These are phyloP conservation scores for Myocastor coypus DNA, from an alignment of 2,113 vertebrate species.

Conservation along the genomic window DNA sequence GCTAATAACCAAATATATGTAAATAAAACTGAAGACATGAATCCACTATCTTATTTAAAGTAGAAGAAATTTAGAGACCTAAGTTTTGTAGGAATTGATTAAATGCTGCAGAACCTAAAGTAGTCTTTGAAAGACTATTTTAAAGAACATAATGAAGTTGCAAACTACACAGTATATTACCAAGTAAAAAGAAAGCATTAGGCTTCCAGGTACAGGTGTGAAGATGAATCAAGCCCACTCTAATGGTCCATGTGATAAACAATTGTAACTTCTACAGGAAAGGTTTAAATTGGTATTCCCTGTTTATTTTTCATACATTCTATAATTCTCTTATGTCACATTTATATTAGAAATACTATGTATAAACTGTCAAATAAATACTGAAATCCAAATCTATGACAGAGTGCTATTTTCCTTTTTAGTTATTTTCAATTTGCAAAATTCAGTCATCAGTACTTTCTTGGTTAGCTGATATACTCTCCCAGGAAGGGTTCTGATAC, in stretches of 20 bases:
- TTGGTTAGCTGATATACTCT: not conserved
- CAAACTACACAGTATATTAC: not conserved
- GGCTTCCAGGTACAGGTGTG: not conserved
- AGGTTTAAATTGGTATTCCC: not conserved
- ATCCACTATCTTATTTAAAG: not conserved
- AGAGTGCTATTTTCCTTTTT: not conserved
- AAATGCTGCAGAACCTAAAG: not conserved
- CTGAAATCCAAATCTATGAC: not conserved
- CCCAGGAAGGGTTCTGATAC: not conserved
- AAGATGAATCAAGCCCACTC: not conserved
- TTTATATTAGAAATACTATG: not conserved
- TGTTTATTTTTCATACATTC: not conserved
- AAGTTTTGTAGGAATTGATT: slow-evolving; percentile 20
- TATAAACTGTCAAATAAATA: not conserved
- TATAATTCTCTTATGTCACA: not conserved
- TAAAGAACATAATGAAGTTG: slow-evolving; percentile 28
- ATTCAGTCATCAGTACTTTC: not conserved
- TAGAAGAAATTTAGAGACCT: not conserved
- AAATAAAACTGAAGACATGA: slow-evolving; percentile 7
- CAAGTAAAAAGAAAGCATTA: not conserved
- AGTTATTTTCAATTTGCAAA: slow-evolving; percentile 31
- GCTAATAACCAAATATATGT: not conserved
- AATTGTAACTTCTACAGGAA: not conserved
- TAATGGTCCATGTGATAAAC: not conserved
- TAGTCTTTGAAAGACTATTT: not conserved